These are phyloP conservation scores for Porphyrio hochstetteri DNA, from an alignment of 2,113 vertebrate species.

Conservation along the genomic window DNA sequence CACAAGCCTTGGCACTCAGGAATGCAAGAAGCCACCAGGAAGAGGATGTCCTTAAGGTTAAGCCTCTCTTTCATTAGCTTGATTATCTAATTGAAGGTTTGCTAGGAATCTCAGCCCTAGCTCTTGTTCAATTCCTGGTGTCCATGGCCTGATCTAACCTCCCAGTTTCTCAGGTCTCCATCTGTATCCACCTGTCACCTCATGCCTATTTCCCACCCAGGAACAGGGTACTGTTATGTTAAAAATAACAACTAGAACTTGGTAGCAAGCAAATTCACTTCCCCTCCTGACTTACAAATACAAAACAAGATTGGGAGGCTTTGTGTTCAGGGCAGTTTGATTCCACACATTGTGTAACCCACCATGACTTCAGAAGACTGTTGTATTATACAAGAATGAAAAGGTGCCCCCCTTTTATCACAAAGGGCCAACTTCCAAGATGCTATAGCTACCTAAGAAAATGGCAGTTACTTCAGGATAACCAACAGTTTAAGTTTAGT, in stretches of 20 bases:
- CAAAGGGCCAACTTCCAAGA: neutral
- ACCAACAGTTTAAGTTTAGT: neutral
- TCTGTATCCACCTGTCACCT: constrained; percentile 18
- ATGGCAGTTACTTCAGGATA: neutral
- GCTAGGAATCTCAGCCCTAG: neutral
- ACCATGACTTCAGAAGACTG: neutral
- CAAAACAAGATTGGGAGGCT: neutral
- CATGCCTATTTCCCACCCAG: neutral
- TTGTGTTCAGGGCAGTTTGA: neutral
- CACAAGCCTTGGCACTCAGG: neutral
- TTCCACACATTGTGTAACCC: neutral
- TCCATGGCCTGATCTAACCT: constrained; percentile 10
- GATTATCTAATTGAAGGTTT: constrained; percentile 38
- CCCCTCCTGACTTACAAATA: neutral
- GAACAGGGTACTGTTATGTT: constrained; percentile 1
- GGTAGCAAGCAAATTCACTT: neutral
- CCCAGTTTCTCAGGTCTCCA: neutral
- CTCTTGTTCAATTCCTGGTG: neutral
- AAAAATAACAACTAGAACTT: constrained; percentile 19
- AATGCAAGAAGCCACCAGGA: constrained; percentile 3
- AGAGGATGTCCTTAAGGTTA: constrained; percentile 26
- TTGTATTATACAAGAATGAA: neutral
- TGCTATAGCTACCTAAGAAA: neutral
- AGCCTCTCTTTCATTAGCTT: constrained; percentile 24
- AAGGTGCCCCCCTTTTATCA: neutral